phyloP scores from a whole-genome alignment of 2,888 invertebrate species.

The Smittia sp. region DNA sequence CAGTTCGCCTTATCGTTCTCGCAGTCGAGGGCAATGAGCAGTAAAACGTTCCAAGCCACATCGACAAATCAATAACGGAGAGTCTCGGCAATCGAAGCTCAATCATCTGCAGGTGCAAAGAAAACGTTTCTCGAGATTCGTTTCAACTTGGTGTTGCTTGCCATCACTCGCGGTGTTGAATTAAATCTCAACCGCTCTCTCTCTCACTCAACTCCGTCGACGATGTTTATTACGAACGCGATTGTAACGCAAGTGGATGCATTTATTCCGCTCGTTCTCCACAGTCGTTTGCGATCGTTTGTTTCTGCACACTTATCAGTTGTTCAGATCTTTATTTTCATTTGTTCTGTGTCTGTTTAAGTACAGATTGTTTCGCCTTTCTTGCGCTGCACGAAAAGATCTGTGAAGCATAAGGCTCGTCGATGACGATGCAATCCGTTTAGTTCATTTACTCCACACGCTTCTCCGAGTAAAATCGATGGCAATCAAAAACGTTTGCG shows the following conservation, averaged over 20 bases:
- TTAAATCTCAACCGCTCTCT: background rate
- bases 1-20: too few relatives aligned
- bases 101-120: background rate
- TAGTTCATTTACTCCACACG: too few relatives aligned
- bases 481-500: too few relatives aligned
- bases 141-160: too few relatives aligned
- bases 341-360: constrained; percentile 19
- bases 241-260: constrained; percentile 8
- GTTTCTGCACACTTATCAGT: background rate
- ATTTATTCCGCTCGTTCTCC: background rate
- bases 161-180: background rate
- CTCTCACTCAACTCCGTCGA: background rate
- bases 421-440: too few relatives aligned
- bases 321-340: constrained; percentile 13
- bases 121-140: background rate
- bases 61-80: background rate
- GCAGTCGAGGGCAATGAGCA: too few relatives aligned
- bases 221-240: constrained; percentile 8
- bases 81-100: background rate
- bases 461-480: too few relatives aligned
- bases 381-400: background rate
- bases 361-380: constrained; percentile 4
- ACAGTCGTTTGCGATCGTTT: constrained; percentile 10
- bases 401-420: background rate
- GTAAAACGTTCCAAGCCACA: background rate